Evolutionary conservation across 2,797 vertebrate genomes (phyloP), one percentile per base, ranked within the genome.

Genomic region (Dallia pectoralis): DNA sequence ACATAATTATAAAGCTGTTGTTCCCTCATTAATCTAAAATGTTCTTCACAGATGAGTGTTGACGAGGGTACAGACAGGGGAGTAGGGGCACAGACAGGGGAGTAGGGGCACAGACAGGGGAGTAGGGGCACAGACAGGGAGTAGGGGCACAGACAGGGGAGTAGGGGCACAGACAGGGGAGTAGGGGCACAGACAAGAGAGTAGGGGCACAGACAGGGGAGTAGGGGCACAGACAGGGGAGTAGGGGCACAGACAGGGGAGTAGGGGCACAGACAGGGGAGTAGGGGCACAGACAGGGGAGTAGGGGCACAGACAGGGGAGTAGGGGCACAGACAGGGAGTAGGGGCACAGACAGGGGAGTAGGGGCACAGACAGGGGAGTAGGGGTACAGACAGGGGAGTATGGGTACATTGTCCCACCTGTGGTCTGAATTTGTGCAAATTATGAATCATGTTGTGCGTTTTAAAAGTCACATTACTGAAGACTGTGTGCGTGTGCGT

Each of bases 391-490:
- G 75, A 77, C 75, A 48, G 53, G 79, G 79, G 30, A 18, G 69
- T 18, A 14, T 4, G 22, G 44, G 25, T 68, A 15, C 40, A 33
- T 59, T 30, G 78, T 85, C 81, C 79, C 73, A 74, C 78, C 68
- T 66, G 71, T 72, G 81, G 79, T 84, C 81, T 89, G 80, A 89
- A 87, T 83, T 87, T 56, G 82, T 89, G 82, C 87, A 87, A 87
- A 87, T 89, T 88, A 89, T 89, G 88, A 88, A 90, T 89, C 87
- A 81, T 87, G 77, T 86, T 90, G 88, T 91, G 90, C 86, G 88
- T 91, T 89, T 89, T 89, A 91, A 88, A 86, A 87, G 82, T 86
- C 83, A 85, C 40, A 25, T 84, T 83, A 85, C 82, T 67, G 81
- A 89, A 89, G 81, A 87, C 81, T 79, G 82, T 73, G 48, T 81